Evolutionary conservation across 1,140 invertebrate species (phyloP).

Genomic region (Drosophila melanogaster): Release_6_plus_ISO1_MT NC_004354.4:11296501-11297000

Average conservation of each 20-base stretch:
- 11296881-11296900: constrained; percentile 6
- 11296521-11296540: constrained; percentile 2
- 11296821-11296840: not conserved
- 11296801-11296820: not conserved
- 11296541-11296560: constrained; percentile 15
- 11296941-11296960: not conserved
- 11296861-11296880: not conserved
- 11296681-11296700: not conserved
- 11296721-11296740: not conserved
- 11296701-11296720: not conserved
- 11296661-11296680: not conserved
- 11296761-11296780: not conserved
- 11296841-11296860: constrained; percentile 4
- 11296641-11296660: not conserved
- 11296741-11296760: not conserved
- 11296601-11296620: not conserved
- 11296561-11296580: constrained; percentile 2
- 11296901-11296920: not conserved
- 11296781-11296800: not conserved
- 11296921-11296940: not conserved
- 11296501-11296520: constrained; percentile 9
- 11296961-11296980: not conserved
- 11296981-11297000: constrained; percentile 7
- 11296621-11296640: not conserved
- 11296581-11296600: not conserved